A percentile compares a stretch with the other conserved stretches of the same genome.
These are phyloP conservation scores for Neomorphus geoffroyi DNA, from an alignment of 2,797 vertebrate genomes.

Conservation along the genomic window DNA sequence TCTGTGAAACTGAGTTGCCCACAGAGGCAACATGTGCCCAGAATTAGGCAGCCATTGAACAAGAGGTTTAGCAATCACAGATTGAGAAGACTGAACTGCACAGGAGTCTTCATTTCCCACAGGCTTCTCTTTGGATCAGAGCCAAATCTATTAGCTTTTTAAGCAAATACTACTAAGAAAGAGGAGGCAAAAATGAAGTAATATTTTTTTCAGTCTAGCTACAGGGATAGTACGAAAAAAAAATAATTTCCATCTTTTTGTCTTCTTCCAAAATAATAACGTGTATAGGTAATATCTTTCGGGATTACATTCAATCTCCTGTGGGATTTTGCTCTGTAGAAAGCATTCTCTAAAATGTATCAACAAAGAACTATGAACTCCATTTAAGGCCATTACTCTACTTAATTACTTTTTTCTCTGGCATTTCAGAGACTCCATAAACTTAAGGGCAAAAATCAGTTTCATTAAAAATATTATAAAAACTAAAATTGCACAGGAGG, in stretches of 20 bases:
- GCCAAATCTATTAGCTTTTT: background rate
- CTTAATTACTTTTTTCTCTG: conserved; percentile 11
- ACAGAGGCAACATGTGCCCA: background rate
- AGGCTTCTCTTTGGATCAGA: background rate
- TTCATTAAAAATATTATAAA: conserved; percentile 26
- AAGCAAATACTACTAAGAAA: background rate
- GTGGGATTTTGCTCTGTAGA: background rate
- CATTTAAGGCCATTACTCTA: background rate
- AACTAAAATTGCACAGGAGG: background rate
- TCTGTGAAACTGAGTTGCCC: background rate
- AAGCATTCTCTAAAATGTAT: background rate
- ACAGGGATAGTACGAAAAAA: background rate
- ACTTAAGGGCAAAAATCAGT: background rate
- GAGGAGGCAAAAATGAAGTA: background rate
- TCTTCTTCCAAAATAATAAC: background rate
- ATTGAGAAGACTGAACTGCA: background rate
- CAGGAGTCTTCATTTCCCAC: background rate
- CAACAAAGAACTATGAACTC: background rate
- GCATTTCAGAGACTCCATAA: background rate
- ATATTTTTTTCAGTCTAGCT: background rate
- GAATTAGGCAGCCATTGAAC: background rate
- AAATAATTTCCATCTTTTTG: background rate
- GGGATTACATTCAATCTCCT: background rate
- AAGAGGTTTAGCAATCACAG: background rate
- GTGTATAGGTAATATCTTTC: background rate